Evolutionary conservation across 2,888 invertebrate genomes (phyloP).

Genomic region (Philhelius pedissequus): DNA sequence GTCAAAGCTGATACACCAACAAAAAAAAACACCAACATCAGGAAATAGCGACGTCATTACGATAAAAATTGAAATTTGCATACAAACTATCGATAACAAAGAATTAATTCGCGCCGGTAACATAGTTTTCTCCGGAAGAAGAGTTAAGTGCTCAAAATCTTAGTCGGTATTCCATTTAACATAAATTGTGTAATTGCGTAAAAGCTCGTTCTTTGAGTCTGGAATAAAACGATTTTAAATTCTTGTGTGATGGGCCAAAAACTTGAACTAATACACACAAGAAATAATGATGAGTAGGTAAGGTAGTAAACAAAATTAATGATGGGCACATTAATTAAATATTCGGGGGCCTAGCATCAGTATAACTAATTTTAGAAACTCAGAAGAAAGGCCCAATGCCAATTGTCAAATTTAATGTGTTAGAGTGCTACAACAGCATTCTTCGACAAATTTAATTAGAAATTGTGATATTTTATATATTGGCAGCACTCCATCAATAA

Average conservation of each 20-base stretch:
- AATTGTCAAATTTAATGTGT: slow-evolving; percentile 27
- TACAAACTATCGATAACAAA: no score
- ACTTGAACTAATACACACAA: background rate
- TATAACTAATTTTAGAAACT: background rate
- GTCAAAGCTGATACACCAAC: no score
- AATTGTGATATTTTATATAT: slow-evolving; percentile 27
- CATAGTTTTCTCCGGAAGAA: no score
- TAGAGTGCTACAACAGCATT: slow-evolving; percentile 30
- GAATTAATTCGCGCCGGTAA: no score
- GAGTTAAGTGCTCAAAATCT: no score
- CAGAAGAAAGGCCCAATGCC: background rate
- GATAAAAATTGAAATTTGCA: no score
- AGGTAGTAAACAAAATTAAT: background rate
- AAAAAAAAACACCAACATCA: no score
- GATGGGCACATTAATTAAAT: slow-evolving; percentile 8
- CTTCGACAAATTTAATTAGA: slow-evolving; percentile 27
- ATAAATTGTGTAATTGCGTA: no score
- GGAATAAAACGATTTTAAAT: no score
- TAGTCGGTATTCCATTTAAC: no score
- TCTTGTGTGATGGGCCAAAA: background rate
- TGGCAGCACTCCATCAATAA: slow-evolving; percentile 44
- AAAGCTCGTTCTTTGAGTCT: no score
- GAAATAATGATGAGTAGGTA: background rate
- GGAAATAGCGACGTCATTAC: no score
- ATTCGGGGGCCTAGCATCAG: background rate